Conservation (phyloP, 2,888 invertebrate species). For the Aethes cnicana region DNA sequence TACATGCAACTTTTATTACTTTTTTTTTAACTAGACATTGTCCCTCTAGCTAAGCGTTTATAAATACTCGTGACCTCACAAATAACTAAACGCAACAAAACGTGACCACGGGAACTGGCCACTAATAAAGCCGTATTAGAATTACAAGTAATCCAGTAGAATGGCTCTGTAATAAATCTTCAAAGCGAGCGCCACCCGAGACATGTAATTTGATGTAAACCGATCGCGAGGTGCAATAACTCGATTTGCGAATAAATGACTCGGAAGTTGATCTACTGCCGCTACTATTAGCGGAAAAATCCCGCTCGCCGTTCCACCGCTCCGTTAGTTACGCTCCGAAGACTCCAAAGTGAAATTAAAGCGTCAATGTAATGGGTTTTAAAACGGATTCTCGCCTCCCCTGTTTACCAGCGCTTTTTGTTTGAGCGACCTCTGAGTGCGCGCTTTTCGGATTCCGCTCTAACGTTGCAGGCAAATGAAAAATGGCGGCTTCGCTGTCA, state of each 20-base stretch:
- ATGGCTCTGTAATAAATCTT: slow-evolving; percentile 24
- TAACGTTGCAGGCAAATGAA: slow-evolving; percentile 64
- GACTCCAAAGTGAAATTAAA: slow-evolving; percentile 57
- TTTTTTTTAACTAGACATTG: too few relatives aligned
- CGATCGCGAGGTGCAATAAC: slow-evolving; percentile 77
- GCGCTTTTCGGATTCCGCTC: slow-evolving; percentile 62
- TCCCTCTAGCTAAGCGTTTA: too few relatives aligned
- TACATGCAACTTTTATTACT: too few relatives aligned
- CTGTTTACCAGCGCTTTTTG: slow-evolving; percentile 63
- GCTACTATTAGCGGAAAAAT: slow-evolving; percentile 57
- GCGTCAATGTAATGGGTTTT: slow-evolving; percentile 63
- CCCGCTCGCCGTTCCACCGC: slow-evolving; percentile 60
- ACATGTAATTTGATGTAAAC: slow-evolving; percentile 68
- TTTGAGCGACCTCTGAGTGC: slow-evolving; percentile 62
- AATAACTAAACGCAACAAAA: not conserved
- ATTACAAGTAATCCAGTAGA: slow-evolving; percentile 17
- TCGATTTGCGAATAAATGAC: slow-evolving; percentile 78
- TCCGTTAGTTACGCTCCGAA: slow-evolving; percentile 53
- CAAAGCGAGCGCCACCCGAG: slow-evolving; percentile 21
- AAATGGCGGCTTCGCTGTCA: slow-evolving; percentile 75
- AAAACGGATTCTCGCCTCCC: slow-evolving; percentile 54
- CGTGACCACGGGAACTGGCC: slow-evolving; percentile 10
- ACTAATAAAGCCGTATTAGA: slow-evolving; percentile 18
- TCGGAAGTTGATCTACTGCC: slow-evolving; percentile 75
- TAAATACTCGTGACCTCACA: too few relatives aligned